Base-by-base conservation (phyloP, 2,888 invertebrate species). In the Chrysolina oricalcia region DNA sequence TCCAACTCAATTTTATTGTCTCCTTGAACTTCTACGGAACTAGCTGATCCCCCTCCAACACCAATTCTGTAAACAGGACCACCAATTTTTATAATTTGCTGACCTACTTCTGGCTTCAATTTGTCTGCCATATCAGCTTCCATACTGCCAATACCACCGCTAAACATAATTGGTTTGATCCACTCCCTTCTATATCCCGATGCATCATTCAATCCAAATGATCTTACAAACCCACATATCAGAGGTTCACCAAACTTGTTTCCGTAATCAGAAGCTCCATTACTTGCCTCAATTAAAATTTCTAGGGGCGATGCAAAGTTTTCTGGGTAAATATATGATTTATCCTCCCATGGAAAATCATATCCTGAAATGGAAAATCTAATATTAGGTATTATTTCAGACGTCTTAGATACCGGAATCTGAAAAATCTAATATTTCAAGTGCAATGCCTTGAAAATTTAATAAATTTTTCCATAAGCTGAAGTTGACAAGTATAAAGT, bases 231-330 rank as follows among this genome's bases (percentile, higher is more conserved):
- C 8, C 99, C 99, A 84, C 92, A 89, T 78, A 99, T 92, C 0
- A 99, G 92, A 0, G 99, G 99, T 88, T 99, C 99, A 0, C 98
- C 99, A 89, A 99, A 99, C 90, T 99, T 99, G 89, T 99, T 99
- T 9, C 99, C 99, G 88, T 99, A 99, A 88, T 99, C 99, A 0
- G 98, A 98, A 3, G 98, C 99, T 1, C 99, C 99, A 87, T 99
- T 97, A 87, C 97, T 98, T 0, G 98, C 99, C 88, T 98, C 97
- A 40, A 99, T 93, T 21, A 97, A 93, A 62, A 99, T 94, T 87
- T 97, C 95, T 15, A 97, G 89, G 0, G 99, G 97, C 0, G 92
- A 91, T 1, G 98, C 98, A 89, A 99, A 97, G 82, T 98, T 97
- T 48, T 89, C 89, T 0, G 99, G 98, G 89, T 99, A 98, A 68